These are phyloP conservation scores for Hirudo medicinalis DNA, from an alignment of 1,140 invertebrate genomes.

Conservation along the genomic window DNA sequence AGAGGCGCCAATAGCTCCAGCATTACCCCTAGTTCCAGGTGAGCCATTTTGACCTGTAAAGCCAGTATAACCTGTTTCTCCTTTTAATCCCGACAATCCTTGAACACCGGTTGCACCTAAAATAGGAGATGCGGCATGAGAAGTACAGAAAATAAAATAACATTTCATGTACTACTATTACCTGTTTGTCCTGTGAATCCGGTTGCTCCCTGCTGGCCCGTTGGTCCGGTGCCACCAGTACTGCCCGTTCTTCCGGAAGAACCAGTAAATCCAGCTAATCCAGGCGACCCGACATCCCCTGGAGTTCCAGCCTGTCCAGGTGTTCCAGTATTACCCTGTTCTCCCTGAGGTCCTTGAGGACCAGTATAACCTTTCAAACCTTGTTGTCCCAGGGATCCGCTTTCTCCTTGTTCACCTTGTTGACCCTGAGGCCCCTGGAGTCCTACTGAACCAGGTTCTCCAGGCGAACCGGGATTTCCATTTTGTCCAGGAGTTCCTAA, in stretches of 20 bases:
- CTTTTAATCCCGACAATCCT: conserved; percentile 14
- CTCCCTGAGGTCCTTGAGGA: conserved; percentile 20
- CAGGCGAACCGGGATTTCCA: conserved; percentile 35
- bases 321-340: conserved; percentile 9
- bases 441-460: conserved; percentile 35
- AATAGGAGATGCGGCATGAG: too few relatives aligned
- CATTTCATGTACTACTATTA: not conserved
- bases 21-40: too few relatives aligned
- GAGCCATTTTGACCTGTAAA: conserved; percentile 1
- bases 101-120: conserved; percentile 11
- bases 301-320: conserved; percentile 16
- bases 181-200: conserved; percentile 16
- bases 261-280: conserved; percentile 2
- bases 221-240: conserved; percentile 15
- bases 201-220: conserved; percentile 14
- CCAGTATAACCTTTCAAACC: conserved; percentile 10
- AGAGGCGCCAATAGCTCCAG: not conserved
- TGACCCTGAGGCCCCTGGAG: not conserved
- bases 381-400: not conserved
- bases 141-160: too few relatives aligned
- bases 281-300: not conserved
- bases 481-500: conserved; percentile 23
- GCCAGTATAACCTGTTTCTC: conserved; percentile 7
- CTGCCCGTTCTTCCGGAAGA: conserved; percentile 18
- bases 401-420: conserved; percentile 7